Evolutionary conservation across 2,113 vertebrate species (phyloP).

Genomic region (Limnothrissa miodon): DNA sequence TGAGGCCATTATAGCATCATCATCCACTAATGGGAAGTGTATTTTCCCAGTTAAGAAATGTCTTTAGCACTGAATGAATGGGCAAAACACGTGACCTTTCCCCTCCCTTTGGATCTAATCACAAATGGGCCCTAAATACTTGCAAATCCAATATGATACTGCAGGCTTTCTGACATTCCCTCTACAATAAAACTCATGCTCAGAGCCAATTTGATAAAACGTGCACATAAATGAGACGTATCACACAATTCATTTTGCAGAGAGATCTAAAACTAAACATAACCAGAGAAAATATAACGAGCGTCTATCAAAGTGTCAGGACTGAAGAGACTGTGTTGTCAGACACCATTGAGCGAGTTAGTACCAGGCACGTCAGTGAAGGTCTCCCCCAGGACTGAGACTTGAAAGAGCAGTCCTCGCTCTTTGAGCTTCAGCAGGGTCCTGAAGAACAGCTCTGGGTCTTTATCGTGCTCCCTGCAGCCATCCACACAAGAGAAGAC

Average conservation of each 20-base stretch:
- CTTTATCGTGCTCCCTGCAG: slow-evolving; percentile 95
- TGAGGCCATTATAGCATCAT: slow-evolving; percentile 65
- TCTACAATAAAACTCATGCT: background rate
- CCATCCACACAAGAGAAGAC: background rate
- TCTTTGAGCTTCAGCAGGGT: slow-evolving; percentile 84
- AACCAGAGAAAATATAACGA: slow-evolving; percentile 18
- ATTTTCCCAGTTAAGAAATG: slow-evolving; percentile 52
- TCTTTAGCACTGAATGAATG: slow-evolving; percentile 36
- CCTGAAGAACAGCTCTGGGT: slow-evolving; percentile 90
- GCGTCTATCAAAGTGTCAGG: background rate
- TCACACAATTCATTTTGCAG: background rate
- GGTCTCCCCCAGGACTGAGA: slow-evolving; percentile 91
- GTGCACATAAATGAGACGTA: background rate
- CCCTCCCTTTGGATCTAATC: background rate
- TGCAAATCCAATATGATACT: background rate
- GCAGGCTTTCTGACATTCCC: background rate
- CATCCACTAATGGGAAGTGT: slow-evolving; percentile 58
- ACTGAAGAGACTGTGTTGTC: background rate
- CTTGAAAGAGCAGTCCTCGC: slow-evolving; percentile 72
- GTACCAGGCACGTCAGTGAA: slow-evolving; percentile 91
- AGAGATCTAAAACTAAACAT: slow-evolving; percentile 19
- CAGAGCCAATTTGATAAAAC: background rate
- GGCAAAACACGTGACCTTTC: slow-evolving; percentile 24
- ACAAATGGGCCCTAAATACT: slow-evolving; percentile 12
- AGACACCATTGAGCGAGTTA: background rate